Evolutionary conservation across 1,140 invertebrate species (phyloP).

Genomic region (Heliconius hermathena): DNA sequence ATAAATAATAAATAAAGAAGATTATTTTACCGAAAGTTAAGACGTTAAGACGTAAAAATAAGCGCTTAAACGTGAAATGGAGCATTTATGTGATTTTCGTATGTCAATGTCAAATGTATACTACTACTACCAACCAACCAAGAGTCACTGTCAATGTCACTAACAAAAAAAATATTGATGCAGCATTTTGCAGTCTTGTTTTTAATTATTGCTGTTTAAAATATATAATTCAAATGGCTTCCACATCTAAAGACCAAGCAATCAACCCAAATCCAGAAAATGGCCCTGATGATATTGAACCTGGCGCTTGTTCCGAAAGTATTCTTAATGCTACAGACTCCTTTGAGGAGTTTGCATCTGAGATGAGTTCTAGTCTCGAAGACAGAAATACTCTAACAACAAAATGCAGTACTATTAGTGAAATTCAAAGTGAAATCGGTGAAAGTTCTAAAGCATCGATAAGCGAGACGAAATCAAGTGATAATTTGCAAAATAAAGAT

Average conservation of each 20-base stretch:
- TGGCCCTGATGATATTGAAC: constrained; percentile 56
- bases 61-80: not conserved
- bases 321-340: constrained; percentile 87
- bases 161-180: constrained; percentile 36
- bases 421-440: constrained; percentile 82
- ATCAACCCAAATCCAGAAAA: constrained; percentile 40
- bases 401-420: constrained; percentile 80
- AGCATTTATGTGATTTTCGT: not conserved
- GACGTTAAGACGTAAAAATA: too few species aligned
- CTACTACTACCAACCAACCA: too few species aligned
- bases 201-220: constrained; percentile 21
- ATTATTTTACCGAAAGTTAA: too few species aligned
- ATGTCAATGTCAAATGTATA: not conserved
- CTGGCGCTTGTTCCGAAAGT: constrained; percentile 81
- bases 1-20: too few species aligned
- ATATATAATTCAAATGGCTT: constrained; percentile 55
- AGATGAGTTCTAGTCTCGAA: constrained; percentile 84
- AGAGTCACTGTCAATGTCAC: not conserved
- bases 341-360: constrained; percentile 86
- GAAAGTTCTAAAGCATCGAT: constrained; percentile 62
- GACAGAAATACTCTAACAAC: constrained; percentile 74
- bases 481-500: constrained; percentile 70
- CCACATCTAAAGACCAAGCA: constrained; percentile 63
- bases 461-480: constrained; percentile 63
- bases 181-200: constrained; percentile 25